Base-by-base conservation (phyloP, 2,113 vertebrate species). In the Sorex fumeus region DNA sequence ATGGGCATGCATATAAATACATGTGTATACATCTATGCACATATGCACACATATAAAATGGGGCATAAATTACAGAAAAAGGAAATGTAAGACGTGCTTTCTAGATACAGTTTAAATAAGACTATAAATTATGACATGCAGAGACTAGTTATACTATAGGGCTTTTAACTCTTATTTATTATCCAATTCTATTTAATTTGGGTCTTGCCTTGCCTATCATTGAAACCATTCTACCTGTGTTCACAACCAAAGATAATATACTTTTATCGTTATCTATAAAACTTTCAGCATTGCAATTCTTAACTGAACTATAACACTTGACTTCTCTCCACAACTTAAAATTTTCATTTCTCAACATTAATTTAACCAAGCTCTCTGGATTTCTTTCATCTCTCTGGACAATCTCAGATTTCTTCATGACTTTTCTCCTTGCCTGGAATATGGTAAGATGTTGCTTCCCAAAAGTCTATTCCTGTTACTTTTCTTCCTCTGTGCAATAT, bases 291-390 rank as follows among this genome's bases (percentile, higher is more conserved):
- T 45, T 87, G 43, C 15, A 60, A 32, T 6, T 12, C 69, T 83
- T 25, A 80, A 93, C 25, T 34, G n/a, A 60, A 92, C 78, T 45
- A 15, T 11, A 72, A 9, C 21, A 30, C 76, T 92, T 83, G 43
- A 88, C 32, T 57, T 75, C 67, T 90, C 18, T 27, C 23, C 50
- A 87, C 30, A 43, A 57, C 81, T 84, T 88, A 50, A 85, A 90
- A 77, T 28, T 89, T 91, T 88, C 27, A 34, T 28, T 84, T 91
- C 34, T 80, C 86, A 64, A 23, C 34, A 83, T 91, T 85, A 9
- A 72, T n/a, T 85, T 82, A 32, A 19, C 3, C n/a, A 30, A 89
- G 91, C 21, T 91, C 66, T 89, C 25, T 2, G 67, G 30, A 77
- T 87, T 89, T 87, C 30, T 34, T 89, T 91, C 50, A 67, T 84